Conservation (phyloP, 2,797 vertebrate species). For the Falco cherrug region DNA sequence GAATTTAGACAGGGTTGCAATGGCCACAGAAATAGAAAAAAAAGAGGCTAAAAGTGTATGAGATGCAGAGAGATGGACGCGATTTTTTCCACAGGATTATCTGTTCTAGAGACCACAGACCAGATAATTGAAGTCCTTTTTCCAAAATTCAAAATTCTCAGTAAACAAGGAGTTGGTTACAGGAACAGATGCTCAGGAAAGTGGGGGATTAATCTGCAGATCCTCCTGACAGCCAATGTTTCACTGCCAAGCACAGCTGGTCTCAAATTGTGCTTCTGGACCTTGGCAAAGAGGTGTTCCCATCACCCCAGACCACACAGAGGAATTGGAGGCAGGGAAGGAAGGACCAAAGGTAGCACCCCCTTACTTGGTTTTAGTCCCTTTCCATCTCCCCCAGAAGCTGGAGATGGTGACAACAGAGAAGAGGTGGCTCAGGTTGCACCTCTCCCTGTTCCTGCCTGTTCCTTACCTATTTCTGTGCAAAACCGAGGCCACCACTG, state of each 20-base stretch:
- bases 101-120: conserved; percentile 34
- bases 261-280: background rate
- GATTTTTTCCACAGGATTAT: background rate
- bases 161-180: conserved; percentile 7
- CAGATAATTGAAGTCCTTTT: background rate
- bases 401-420: background rate
- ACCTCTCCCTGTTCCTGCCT: background rate
- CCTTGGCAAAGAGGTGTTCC: background rate
- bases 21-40: background rate
- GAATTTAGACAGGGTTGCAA: background rate
- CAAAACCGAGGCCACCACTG: background rate
- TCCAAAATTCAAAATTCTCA: conserved; percentile 39
- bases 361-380: background rate
- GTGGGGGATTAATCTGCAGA: conserved; percentile 63
- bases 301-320: background rate
- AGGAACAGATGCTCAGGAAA: conserved; percentile 63
- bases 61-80: background rate
- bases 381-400: background rate
- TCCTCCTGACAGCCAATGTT: conserved; percentile 49
- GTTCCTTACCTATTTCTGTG: background rate
- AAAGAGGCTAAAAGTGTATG: background rate
- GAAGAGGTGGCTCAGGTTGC: background rate
- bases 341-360: background rate
- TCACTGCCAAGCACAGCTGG: conserved; percentile 28
- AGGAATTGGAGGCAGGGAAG: background rate